These are phyloP conservation scores for Chironomus striatipennis DNA, from an alignment of 1,140 invertebrate genomes.

Conservation along the genomic window DNA sequence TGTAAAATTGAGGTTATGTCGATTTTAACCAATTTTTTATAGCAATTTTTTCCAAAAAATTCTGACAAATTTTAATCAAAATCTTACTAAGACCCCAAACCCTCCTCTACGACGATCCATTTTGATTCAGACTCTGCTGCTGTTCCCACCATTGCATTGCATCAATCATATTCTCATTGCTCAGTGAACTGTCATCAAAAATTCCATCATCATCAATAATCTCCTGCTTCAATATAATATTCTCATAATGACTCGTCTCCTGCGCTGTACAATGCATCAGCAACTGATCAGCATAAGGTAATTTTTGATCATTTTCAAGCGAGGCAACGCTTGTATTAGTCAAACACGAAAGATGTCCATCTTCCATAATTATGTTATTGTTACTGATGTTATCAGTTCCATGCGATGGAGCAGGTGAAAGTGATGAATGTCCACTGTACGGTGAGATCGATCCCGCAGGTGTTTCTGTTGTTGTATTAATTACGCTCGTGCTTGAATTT, in stretches of 20 bases:
- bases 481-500: slow-evolving; percentile 29
- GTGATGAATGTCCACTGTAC: slow-evolving; percentile 35
- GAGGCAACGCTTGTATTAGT: slow-evolving; percentile 28
- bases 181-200: slow-evolving; percentile 35
- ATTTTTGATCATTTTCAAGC: slow-evolving; percentile 30
- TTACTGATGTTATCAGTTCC: slow-evolving; percentile 27
- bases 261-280: slow-evolving; percentile 27
- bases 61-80: neutral
- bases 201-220: slow-evolving; percentile 33
- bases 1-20: no score
- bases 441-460: slow-evolving; percentile 34
- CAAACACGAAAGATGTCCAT: slow-evolving; percentile 6
- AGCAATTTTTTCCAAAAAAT: no score
- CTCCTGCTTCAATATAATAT: slow-evolving; percentile 30
- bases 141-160: slow-evolving; percentile 46
- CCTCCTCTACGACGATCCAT: neutral
- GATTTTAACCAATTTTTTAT: no score
- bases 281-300: slow-evolving; percentile 30
- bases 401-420: slow-evolving; percentile 28
- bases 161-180: slow-evolving; percentile 41
- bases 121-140: slow-evolving; percentile 28
- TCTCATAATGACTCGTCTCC: slow-evolving; percentile 26
- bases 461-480: slow-evolving; percentile 31
- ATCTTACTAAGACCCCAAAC: no score
- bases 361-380: slow-evolving; percentile 18